Evolutionary conservation across 2,797 vertebrate genomes (phyloP), one percentile per base, ranked within the genome.

Genomic region (Halcyon smyrnensis): DNA sequence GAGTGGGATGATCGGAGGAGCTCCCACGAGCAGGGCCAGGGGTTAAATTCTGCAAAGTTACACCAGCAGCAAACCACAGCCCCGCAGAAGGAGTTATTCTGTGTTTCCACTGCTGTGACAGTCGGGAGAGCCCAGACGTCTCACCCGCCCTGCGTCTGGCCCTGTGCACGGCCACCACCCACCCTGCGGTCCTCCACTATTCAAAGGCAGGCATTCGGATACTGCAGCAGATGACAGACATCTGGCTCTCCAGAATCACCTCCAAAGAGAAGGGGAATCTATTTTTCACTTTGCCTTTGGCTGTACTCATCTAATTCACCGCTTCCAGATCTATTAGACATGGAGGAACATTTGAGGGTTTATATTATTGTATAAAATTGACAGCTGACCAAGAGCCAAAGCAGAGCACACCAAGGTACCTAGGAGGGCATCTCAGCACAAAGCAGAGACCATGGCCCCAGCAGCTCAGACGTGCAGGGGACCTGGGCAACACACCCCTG

Each of bases 101-200:
- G 10, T 0, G 0, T 90, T 94, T 84, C 67, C 5, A 1, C 57
- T 25, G 5, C 59, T 69, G 1, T 13, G 15, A 50, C 23, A 59
- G 34, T 9, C 6, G 2, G 30, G 13, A 79, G 39, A 80, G 56
- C 27, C 23, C 1, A 0, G 30, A 48, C 4, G 25, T 6, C 24
- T 71, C 65, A 30, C n/a, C 9, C 11, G 6, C 12, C 7, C 54
- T 0, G 0, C 19, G 34, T 6, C 53, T 0, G 0, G 43, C 54
- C 30, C 25, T 18, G 36, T 12, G 25, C 32, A 12, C 1, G 2
- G 28, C 28, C 25, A 24, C 28, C 12, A 13, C 16, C 19, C 48
- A 65, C 32, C 12, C 27, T 0, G 0, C 3, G 3, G 21, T 48
- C 79, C n/a, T 18, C 28, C 11, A 3, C 45, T 21, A n/a, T 43